These are phyloP conservation scores for Metaphire vulgaris DNA, from an alignment of 1,140 invertebrate species.

Conservation along the genomic window DNA sequence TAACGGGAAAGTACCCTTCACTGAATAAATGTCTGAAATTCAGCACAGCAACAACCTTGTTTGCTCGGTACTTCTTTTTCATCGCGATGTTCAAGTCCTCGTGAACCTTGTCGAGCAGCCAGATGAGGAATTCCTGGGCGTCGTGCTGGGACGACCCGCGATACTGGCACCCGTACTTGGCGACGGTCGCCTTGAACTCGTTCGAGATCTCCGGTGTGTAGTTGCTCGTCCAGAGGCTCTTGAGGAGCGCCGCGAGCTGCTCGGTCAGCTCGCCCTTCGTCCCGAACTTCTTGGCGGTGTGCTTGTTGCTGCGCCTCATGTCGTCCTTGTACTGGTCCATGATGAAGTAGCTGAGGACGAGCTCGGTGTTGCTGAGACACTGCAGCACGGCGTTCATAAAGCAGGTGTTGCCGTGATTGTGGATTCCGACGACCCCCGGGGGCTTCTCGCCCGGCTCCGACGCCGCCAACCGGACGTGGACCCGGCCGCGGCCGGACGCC, in stretches of 20 bases:
- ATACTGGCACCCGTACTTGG: slow-evolving; percentile 53
- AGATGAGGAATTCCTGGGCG: slow-evolving; percentile 93
- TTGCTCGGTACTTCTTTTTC: slow-evolving; percentile 67
- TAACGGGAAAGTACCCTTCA: too few species aligned
- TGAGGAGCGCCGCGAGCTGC: slow-evolving; percentile 71
- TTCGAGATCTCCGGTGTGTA: slow-evolving; percentile 84
- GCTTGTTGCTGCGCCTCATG: slow-evolving; percentile 72
- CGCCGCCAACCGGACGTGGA: too few species aligned
- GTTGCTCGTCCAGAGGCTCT: slow-evolving; percentile 82
- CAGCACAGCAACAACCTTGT: slow-evolving; percentile 69
- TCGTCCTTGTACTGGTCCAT: slow-evolving; percentile 85
- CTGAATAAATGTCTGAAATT: too few species aligned
- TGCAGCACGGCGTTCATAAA: slow-evolving; percentile 93
- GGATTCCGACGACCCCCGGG: slow-evolving; percentile 44
- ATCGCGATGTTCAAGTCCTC: slow-evolving; percentile 66
- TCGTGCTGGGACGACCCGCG: slow-evolving; percentile 58
- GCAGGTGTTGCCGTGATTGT: slow-evolving; percentile 91
- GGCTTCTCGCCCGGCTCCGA: too few species aligned
- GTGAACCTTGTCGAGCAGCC: slow-evolving; percentile 93
- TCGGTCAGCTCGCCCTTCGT: slow-evolving; percentile 88
- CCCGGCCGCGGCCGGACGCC: too few species aligned
- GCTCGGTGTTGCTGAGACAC: slow-evolving; percentile 86
- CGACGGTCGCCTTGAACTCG: slow-evolving; percentile 73
- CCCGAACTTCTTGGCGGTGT: slow-evolving; percentile 82
- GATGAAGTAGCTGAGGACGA: slow-evolving; percentile 89